Evolutionary conservation across 2,797 vertebrate genomes (phyloP).

Genomic region (Falco concolor): DNA sequence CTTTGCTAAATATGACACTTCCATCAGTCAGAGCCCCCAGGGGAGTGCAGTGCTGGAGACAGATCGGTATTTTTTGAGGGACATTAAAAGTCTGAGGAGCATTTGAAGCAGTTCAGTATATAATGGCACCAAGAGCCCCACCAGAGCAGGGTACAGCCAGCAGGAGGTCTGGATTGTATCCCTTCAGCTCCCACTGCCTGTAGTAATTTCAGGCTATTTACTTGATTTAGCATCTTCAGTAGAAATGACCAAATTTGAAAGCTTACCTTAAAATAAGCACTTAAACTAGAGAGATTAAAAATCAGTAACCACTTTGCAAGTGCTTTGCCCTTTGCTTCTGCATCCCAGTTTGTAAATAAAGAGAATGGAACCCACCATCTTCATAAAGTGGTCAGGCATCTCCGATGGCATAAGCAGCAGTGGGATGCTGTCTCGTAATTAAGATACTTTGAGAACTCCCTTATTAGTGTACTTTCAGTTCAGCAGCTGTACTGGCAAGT

Average conservation of each 20-base stretch:
- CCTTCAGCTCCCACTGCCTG: background rate
- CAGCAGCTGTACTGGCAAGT: background rate
- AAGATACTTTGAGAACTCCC: background rate
- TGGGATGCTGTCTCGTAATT: background rate
- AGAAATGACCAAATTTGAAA: background rate
- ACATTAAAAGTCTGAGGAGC: background rate
- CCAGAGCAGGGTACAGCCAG: background rate
- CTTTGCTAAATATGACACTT: conserved; percentile 18
- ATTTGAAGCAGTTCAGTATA: background rate
- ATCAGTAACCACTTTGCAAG: background rate
- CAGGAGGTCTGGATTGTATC: background rate
- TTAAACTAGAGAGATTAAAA: background rate
- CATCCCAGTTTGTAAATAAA: background rate
- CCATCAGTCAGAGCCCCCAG: background rate
- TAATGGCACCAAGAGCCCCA: background rate
- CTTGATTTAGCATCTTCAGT: background rate
- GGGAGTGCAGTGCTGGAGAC: background rate
- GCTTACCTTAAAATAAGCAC: background rate
- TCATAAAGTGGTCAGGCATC: no score
- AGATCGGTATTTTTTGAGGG: background rate
- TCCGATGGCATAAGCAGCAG: background rate
- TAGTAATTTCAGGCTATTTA: background rate
- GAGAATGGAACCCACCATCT: background rate
- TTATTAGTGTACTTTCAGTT: background rate
- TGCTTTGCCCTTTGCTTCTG: background rate